A percentile compares a stretch with the other conserved stretches of the same genome.
Evolutionary conservation across 2,797 vertebrate species (phyloP).

Genomic region (Scolopax rusticola): DNA sequence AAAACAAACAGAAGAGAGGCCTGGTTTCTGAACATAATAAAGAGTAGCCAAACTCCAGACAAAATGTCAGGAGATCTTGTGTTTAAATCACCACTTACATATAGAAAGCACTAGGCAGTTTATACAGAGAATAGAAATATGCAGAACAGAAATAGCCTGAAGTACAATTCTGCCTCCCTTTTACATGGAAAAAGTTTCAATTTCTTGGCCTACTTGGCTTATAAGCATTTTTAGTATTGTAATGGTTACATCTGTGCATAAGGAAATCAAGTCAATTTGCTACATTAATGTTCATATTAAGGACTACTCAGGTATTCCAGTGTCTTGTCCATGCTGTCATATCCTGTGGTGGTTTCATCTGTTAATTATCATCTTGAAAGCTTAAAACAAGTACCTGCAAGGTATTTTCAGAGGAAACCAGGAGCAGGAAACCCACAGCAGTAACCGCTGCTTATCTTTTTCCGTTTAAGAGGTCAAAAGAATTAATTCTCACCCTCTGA

Average conservation of each 20-base stretch:
- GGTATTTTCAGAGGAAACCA: neutral
- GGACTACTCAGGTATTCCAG: neutral
- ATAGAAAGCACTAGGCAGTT: neutral
- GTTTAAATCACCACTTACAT: neutral
- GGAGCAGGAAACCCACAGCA: neutral
- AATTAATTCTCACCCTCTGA: neutral
- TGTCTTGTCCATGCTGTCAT: neutral
- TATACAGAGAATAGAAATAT: neutral
- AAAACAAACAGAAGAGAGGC: neutral
- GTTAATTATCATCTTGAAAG: neutral
- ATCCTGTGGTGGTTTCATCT: neutral
- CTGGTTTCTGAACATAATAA: neutral
- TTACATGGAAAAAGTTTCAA: neutral
- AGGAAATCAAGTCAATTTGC: neutral
- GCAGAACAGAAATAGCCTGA: neutral
- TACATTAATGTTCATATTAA: neutral
- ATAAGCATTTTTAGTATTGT: neutral
- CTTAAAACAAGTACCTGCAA: neutral
- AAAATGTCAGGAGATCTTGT: neutral
- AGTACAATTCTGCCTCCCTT: neutral
- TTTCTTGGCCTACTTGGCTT: neutral
- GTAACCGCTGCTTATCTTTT: rapidly evolving
- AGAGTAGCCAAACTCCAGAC: neutral
- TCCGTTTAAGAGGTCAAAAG: neutral
- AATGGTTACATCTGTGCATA: rapidly evolving